phyloP scores from a whole-genome alignment of 2,888 invertebrate species.

The Villa cingulata region DNA sequence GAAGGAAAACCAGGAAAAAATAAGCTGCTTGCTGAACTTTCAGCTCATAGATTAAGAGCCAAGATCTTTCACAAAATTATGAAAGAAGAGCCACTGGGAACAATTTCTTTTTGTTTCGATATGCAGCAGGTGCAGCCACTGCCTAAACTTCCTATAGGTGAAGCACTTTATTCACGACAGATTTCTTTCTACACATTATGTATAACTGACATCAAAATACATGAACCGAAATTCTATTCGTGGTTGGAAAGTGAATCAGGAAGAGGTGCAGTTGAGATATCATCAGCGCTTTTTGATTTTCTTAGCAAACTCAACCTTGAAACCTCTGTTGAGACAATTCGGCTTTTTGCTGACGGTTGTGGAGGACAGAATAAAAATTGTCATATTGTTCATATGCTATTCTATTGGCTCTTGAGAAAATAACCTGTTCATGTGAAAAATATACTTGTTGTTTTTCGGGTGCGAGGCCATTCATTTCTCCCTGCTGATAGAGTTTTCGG shows the following conservation, averaged over 20 bases:
- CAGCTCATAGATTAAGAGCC: conserved; percentile 4
- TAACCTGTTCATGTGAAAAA: background rate
- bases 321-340: conserved; percentile 3
- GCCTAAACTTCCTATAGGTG: background rate
- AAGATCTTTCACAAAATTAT: conserved; percentile 8
- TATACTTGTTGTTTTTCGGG: conserved; percentile 7
- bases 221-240: conserved; percentile 9
- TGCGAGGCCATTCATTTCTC: conserved; percentile 8
- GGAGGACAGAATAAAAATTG: conserved; percentile 6
- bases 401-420: conserved; percentile 6
- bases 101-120: conserved; percentile 7
- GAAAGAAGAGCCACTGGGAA: conserved; percentile 5
- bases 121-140: conserved; percentile 7
- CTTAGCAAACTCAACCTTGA: background rate
- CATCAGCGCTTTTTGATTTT: conserved; percentile 9
- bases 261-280: background rate
- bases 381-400: conserved; percentile 6
- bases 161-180: conserved; percentile 7
- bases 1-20: conserved; percentile 3
- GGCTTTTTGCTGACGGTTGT: conserved; percentile 7
- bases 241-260: conserved; percentile 7
- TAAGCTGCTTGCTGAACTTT: conserved; percentile 6
- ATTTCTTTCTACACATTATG: conserved; percentile 3
- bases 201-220: conserved; percentile 7
- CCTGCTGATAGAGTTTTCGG: conserved; percentile 9